Percentiles rank a stretch among this genome's conserved stretches.
phyloP scores from a whole-genome alignment of 2,113 vertebrate species.

The Toxotes chatareus region DNA sequence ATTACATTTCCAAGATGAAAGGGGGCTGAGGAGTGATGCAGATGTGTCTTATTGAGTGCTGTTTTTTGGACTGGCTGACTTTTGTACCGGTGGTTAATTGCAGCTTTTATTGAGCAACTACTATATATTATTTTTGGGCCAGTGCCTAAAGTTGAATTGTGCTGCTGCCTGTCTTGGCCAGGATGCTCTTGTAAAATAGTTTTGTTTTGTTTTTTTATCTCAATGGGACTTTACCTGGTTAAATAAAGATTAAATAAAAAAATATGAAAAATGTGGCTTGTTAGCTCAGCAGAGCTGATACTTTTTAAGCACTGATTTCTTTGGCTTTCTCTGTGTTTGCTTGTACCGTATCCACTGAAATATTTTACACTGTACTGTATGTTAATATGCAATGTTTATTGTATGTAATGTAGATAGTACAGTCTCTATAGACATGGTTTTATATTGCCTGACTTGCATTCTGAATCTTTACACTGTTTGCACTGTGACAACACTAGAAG shows the following conservation, averaged over 20 bases:
- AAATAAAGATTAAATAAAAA: too few species aligned
- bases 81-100: conserved; percentile 7
- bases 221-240: too few species aligned
- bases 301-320: background rate
- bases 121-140: conserved; percentile 34
- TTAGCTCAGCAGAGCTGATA: conserved; percentile 33
- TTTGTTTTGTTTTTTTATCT: too few species aligned
- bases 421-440: conserved; percentile 9
- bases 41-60: conserved; percentile 25
- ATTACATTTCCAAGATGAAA: conserved; percentile 46
- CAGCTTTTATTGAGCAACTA: conserved; percentile 2
- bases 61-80: conserved; percentile 29
- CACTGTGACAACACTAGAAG: background rate
- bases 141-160: conserved; percentile 27
- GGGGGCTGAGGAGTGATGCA: conserved; percentile 8
- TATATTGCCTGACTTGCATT: background rate
- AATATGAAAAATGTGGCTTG: background rate
- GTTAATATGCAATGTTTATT: background rate
- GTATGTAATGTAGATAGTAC: background rate
- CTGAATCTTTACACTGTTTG: conserved; percentile 2
- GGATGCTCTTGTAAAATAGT: too few species aligned
- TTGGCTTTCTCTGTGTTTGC: background rate
- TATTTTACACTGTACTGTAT: background rate
- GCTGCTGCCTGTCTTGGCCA: too few species aligned
- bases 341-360: background rate